Conservation (phyloP, 2,888 invertebrate species). For the Drosophila nr. perissopoda region DNA sequence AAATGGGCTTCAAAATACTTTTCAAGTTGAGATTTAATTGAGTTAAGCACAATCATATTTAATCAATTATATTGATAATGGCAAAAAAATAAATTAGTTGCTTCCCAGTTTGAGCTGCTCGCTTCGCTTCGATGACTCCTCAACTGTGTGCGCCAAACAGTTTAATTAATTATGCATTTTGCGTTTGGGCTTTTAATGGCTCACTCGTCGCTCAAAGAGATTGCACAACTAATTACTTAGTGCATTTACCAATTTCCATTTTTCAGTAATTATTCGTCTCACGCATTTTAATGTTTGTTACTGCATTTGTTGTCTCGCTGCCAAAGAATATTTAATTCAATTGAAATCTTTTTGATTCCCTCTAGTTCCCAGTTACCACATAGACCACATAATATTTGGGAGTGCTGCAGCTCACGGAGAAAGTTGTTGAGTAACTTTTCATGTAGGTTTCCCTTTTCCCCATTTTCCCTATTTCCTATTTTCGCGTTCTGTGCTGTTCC, state of each 20-base stretch:
- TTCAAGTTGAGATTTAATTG: not conserved
- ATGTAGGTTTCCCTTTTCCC: slow-evolving; percentile 14
- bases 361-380: slow-evolving; percentile 12
- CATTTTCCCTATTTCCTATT: not conserved
- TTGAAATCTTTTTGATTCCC: not conserved
- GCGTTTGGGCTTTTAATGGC: slow-evolving; percentile 3
- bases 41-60: not conserved
- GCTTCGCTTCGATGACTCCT: slow-evolving; percentile 26
- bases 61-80: not conserved
- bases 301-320: slow-evolving; percentile 15
- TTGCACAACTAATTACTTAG: slow-evolving; percentile 69
- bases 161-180: slow-evolving; percentile 45
- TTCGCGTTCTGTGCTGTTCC: slow-evolving; percentile 10
- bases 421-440: slow-evolving; percentile 60
- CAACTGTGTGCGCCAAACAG: slow-evolving; percentile 34
- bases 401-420: slow-evolving; percentile 42
- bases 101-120: slow-evolving; percentile 30
- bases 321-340: not conserved
- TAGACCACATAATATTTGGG: slow-evolving; percentile 4
- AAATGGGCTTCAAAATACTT: not conserved
- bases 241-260: slow-evolving; percentile 63
- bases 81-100: not conserved
- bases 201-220: slow-evolving; percentile 56
- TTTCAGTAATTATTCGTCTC: slow-evolving; percentile 17
- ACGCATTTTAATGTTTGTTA: slow-evolving; percentile 40